These are phyloP conservation scores for Xenentodon cancila DNA, from an alignment of 2,797 vertebrate genomes.

Conservation along the genomic window DNA sequence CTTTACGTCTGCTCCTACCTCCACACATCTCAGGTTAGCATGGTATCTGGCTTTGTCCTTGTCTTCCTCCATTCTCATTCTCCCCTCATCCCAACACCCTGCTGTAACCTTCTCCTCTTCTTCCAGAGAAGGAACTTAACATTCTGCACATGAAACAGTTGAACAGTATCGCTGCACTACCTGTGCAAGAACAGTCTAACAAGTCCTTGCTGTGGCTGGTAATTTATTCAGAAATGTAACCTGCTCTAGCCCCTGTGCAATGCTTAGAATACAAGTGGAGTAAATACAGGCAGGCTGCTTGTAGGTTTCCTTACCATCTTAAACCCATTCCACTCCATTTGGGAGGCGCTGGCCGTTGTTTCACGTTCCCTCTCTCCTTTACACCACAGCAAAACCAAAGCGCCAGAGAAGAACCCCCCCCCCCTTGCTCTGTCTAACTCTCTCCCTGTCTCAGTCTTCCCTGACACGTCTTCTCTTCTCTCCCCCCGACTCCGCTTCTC, in stretches of 20 bases:
- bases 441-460: constrained; percentile 65
- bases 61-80: constrained; percentile 35
- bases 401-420: constrained; percentile 58
- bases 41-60: constrained; percentile 40
- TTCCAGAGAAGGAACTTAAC: constrained; percentile 42
- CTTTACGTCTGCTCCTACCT: constrained; percentile 50
- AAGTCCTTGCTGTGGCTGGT: constrained; percentile 17
- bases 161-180: constrained; percentile 27
- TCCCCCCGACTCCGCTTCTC: constrained; percentile 60
- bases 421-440: constrained; percentile 45
- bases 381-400: constrained; percentile 67
- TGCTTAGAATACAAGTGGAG: constrained; percentile 30
- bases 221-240: constrained; percentile 34
- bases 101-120: constrained; percentile 12
- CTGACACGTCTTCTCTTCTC: constrained; percentile 33
- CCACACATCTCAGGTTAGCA: constrained; percentile 53
- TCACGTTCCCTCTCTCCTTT: constrained; percentile 59
- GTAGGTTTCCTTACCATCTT: constrained; percentile 95
- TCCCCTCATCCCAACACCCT: constrained; percentile 25
- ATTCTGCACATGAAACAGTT: constrained; percentile 57
- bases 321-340: constrained; percentile 99
- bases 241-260: constrained; percentile 25
- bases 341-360: constrained; percentile 87
- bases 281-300: constrained; percentile 47
- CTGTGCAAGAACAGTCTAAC: constrained; percentile 14